Conservation (phyloP, 2,888 invertebrate species). For the Drosophila rellima region DNA sequence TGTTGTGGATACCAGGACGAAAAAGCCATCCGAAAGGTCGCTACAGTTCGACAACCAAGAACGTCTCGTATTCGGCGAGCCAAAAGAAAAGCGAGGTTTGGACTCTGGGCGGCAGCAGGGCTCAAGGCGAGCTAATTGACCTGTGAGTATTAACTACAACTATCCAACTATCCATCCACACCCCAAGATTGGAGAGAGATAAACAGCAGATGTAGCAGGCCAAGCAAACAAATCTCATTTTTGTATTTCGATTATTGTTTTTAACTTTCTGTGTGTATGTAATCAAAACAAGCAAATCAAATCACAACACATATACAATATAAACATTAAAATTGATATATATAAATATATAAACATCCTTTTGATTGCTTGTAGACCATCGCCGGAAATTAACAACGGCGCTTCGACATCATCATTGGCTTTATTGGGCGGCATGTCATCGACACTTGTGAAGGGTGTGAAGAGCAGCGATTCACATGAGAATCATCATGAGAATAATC, state of each 20-base stretch:
- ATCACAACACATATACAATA: not conserved
- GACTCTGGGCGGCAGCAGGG: constrained; percentile 84
- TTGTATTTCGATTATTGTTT: not conserved
- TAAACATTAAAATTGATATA: not conserved
- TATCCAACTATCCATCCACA: not conserved
- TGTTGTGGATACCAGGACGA: constrained; percentile 85
- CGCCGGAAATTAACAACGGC: constrained; percentile 34
- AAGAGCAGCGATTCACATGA: constrained; percentile 19
- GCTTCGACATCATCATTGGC: constrained; percentile 62
- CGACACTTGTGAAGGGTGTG: constrained; percentile 49
- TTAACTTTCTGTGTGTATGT: constrained; percentile 28
- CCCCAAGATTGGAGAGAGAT: not conserved
- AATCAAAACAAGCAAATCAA: constrained; percentile 10
- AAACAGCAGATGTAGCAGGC: constrained; percentile 26
- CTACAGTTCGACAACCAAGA: constrained; percentile 81
- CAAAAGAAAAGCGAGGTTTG: constrained; percentile 84
- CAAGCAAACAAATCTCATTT: constrained; percentile 14
- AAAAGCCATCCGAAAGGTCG: constrained; percentile 83
- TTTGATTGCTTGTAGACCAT: constrained; percentile 36
- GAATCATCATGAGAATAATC: constrained; percentile 20
- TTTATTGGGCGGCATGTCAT: constrained; percentile 52
- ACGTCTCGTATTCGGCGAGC: constrained; percentile 64
- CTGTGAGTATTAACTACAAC: constrained; percentile 79
- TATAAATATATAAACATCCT: not conserved
- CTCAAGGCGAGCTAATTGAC: constrained; percentile 79